Conservation (phyloP, 2,888 invertebrate species). For the Merodon equestris region DNA sequence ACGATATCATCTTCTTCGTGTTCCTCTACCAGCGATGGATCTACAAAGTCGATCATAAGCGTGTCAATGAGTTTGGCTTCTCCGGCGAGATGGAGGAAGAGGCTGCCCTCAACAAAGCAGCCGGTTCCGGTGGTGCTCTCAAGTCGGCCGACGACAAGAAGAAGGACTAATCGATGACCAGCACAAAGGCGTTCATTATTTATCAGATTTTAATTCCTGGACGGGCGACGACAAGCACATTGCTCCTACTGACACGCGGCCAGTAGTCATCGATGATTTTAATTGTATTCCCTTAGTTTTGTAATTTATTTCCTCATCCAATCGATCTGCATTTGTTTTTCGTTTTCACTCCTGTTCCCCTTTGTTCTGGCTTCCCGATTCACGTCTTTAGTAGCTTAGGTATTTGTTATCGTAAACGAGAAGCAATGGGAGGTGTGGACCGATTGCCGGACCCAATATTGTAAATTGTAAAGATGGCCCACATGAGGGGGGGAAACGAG, state of each 20-base stretch:
- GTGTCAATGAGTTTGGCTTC: constrained; percentile 99
- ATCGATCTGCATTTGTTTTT: constrained; percentile 15
- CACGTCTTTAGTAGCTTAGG: too few relatives aligned
- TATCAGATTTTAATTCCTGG: constrained; percentile 49
- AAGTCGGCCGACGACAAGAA: constrained; percentile 77
- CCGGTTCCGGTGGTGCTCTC: constrained; percentile 41
- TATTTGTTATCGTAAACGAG: too few relatives aligned
- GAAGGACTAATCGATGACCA: constrained; percentile 72
- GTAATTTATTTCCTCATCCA: constrained; percentile 55
- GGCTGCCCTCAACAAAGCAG: constrained; percentile 70
- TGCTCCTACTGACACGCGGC: constrained; percentile 7
- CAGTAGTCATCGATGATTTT: constrained; percentile 29
- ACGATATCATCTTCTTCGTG: constrained; percentile 99
- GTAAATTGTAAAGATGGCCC: too few relatives aligned
- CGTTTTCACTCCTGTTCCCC: constrained; percentile 5
- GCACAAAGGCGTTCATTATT: constrained; percentile 18
- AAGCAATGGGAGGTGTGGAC: too few relatives aligned
- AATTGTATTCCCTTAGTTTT: constrained; percentile 44
- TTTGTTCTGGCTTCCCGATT: too few relatives aligned
- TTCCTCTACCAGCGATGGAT: constrained; percentile 99
- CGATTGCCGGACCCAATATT: too few relatives aligned
- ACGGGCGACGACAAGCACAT: constrained; percentile 50
- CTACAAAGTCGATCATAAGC: constrained; percentile 96
- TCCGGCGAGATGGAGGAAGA: constrained; percentile 88
- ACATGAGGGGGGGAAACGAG: too few relatives aligned